Percentiles rank a stretch among this genome's conserved stretches.
These are phyloP conservation scores for Ataeniobius toweri DNA, from an alignment of 2,797 vertebrate genomes.

Conservation along the genomic window DNA sequence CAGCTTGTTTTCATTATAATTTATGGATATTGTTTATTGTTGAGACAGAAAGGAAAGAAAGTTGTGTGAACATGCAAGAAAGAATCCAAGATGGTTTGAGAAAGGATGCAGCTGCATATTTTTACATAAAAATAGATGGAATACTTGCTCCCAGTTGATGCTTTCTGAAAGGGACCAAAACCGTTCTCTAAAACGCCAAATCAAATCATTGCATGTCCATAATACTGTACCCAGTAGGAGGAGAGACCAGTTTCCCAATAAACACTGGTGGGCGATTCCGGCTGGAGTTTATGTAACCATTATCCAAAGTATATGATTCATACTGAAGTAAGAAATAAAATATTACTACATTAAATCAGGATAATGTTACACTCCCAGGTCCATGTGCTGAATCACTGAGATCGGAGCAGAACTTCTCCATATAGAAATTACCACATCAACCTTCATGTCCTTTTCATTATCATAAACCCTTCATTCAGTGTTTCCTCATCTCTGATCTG, in stretches of 20 bases:
- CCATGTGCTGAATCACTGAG: not conserved
- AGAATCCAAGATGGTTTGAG: too few species aligned
- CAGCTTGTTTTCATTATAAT: too few species aligned
- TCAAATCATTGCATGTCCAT: not conserved
- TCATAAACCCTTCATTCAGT: not conserved
- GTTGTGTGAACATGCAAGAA: too few species aligned
- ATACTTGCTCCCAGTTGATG: too few species aligned
- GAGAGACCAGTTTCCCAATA: not conserved
- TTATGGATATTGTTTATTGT: too few species aligned
- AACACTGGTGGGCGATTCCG: conserved; percentile 6
- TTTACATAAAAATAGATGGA: too few species aligned
- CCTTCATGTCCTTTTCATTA: not conserved
- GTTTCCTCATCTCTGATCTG: not conserved
- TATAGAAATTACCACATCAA: not conserved
- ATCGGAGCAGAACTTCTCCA: too few species aligned
- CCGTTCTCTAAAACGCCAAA: not conserved
- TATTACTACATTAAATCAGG: not conserved
- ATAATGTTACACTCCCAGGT: not conserved
- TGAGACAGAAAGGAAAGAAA: too few species aligned
- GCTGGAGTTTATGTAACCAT: not conserved
- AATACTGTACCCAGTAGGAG: not conserved
- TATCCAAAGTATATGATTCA: not conserved
- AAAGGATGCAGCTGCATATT: too few species aligned
- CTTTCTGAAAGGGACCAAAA: not conserved
- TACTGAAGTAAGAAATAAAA: not conserved